Percentiles rank a stretch among this genome's conserved stretches.
These are phyloP conservation scores for Heliocidaris tuberculata DNA, from an alignment of 35 echinoderm and acorn worm species.

Conservation along the genomic window DNA sequence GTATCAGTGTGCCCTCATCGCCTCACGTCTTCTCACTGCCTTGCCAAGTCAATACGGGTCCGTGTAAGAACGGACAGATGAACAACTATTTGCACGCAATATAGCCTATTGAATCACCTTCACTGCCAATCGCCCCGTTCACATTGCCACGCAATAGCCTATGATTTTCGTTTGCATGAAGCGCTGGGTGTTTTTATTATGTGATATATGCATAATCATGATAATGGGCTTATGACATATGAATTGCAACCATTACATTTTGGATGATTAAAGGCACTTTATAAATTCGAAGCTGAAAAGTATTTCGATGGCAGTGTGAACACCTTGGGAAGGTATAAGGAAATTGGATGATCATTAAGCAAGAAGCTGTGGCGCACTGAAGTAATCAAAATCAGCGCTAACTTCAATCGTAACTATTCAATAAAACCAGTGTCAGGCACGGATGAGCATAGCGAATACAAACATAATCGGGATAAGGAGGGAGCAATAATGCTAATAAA, in stretches of 20 bases:
- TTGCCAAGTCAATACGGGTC: neutral
- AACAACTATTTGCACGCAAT: conserved; percentile 34
- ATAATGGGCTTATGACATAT: neutral
- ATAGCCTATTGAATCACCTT: conserved; percentile 5
- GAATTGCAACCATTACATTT: neutral
- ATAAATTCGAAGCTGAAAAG: neutral
- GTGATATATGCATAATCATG: neutral
- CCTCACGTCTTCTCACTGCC: conserved; percentile 21
- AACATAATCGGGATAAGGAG: conserved; percentile 16
- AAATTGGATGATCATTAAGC: neutral
- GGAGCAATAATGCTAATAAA: conserved; percentile 12
- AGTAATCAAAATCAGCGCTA: conserved; percentile 11
- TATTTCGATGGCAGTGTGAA: neutral
- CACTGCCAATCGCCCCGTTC: neutral
- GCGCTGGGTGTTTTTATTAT: neutral
- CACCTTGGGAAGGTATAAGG: neutral
- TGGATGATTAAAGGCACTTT: neutral
- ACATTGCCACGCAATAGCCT: neutral
- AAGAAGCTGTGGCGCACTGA: neutral
- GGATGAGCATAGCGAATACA: conserved; percentile 7
- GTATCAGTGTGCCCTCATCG: neutral
- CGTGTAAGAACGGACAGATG: conserved; percentile 7
- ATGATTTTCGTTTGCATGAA: neutral
- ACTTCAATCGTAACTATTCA: conserved; percentile 11
- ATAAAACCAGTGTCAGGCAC: neutral